Evolutionary conservation across 1,140 invertebrate species (phyloP).

Genomic region (Drosophila tani): DNA sequence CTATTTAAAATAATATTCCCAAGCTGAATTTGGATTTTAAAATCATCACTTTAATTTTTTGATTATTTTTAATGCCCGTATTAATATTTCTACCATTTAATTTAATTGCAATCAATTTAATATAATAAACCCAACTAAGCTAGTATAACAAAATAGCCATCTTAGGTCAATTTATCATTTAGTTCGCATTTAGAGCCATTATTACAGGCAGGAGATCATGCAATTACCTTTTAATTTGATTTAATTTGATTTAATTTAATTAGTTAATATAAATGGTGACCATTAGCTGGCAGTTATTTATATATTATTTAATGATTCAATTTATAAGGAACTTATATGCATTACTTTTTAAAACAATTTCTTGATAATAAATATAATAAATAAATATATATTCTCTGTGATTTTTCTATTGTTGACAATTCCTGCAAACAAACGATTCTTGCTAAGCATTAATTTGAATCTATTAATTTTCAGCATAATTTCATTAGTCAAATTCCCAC

Average conservation of each 20-base stretch:
- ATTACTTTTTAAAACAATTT: neutral
- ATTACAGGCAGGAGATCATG: neutral
- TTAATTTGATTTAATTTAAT: conserved; percentile 1
- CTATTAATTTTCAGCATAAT: neutral
- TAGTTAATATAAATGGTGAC: neutral
- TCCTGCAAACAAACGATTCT: neutral
- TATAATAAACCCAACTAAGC: neutral
- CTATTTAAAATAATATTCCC: too few relatives aligned
- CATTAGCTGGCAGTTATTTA: too few relatives aligned
- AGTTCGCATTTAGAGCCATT: neutral
- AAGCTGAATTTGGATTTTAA: neutral
- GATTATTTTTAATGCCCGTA: neutral
- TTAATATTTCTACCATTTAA: neutral
- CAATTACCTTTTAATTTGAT: neutral
- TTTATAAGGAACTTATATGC: too few relatives aligned
- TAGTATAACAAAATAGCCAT: neutral
- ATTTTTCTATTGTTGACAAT: too few relatives aligned
- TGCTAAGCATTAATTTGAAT: neutral
- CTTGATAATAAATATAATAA: neutral
- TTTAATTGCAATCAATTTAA: conserved; percentile 3
- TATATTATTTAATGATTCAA: neutral
- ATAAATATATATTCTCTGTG: neutral
- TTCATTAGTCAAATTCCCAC: neutral
- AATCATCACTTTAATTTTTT: too few relatives aligned
- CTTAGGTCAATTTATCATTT: conserved; percentile 1